These are phyloP conservation scores for Anoura caudifer DNA, from an alignment of 2,113 vertebrate species.

Conservation along the genomic window DNA sequence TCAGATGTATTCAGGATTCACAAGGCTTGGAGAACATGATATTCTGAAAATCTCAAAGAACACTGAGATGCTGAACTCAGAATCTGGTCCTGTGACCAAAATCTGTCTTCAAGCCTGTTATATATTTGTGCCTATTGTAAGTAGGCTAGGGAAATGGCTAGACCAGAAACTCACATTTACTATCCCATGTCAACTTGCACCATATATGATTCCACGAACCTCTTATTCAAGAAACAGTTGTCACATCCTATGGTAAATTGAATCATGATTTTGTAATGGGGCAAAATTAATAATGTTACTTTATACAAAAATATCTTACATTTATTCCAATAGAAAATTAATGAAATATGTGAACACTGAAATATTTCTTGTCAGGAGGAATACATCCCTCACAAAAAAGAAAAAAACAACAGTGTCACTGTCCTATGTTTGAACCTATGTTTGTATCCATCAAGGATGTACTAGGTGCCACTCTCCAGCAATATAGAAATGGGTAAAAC, in stretches of 20 bases:
- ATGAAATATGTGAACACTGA: not conserved
- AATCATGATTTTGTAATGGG: not conserved
- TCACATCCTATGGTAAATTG: not conserved
- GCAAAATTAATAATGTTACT: not conserved
- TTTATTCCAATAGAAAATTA: not conserved
- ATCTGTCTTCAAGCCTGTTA: not conserved
- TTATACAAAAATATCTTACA: not conserved
- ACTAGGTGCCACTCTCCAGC: not conserved
- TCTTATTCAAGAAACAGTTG: not conserved
- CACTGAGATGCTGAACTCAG: not conserved
- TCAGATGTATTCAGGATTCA: not conserved
- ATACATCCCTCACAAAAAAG: not conserved
- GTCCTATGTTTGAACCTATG: not conserved
- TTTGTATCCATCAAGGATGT: not conserved
- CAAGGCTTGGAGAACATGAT: not conserved
- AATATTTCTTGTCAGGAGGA: not conserved
- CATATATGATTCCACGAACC: not conserved
- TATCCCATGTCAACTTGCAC: not conserved
- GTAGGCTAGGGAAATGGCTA: not conserved
- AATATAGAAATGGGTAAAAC: not conserved
- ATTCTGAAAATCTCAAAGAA: not conserved
- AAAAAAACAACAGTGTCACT: not conserved
- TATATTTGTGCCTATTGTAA: not conserved
- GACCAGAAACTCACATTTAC: not conserved
- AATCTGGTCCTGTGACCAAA: not conserved